Evolutionary conservation across 2,113 vertebrate genomes (phyloP).

Genomic region (Crotophaga sulcirostris): DNA sequence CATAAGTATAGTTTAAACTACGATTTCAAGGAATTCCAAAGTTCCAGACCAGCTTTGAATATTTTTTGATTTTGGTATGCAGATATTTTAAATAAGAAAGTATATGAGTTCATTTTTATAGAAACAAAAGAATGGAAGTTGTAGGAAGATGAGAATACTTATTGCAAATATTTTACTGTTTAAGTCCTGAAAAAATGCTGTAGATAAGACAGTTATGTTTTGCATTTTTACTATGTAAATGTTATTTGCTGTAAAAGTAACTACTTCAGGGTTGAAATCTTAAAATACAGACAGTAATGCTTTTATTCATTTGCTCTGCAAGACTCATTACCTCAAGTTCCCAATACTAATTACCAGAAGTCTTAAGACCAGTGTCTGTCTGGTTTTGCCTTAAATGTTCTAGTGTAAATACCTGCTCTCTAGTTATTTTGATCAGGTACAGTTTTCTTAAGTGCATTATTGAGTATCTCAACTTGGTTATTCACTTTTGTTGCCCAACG

Average conservation of each 20-base stretch:
- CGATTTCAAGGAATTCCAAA: not conserved
- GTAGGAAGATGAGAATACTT: not conserved
- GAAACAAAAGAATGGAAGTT: not conserved
- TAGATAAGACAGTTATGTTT: not conserved
- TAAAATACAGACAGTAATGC: not conserved
- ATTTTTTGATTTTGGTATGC: not conserved
- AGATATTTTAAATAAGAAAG: not conserved
- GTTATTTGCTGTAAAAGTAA: not conserved
- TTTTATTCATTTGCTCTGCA: not conserved
- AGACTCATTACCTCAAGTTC: not conserved
- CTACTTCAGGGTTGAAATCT: not conserved
- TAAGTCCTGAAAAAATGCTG: not conserved
- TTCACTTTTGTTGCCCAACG: not conserved
- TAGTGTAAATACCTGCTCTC: not conserved
- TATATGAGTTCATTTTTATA: not conserved
- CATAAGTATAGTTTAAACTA: not conserved
- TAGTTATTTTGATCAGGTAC: not conserved
- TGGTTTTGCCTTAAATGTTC: not conserved
- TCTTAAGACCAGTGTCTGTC: not conserved
- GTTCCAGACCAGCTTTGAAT: not conserved
- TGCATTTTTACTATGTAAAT: not conserved
- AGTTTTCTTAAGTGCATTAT: not conserved
- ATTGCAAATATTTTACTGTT: not conserved
- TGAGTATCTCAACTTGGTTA: not conserved
- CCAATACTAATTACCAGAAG: not conserved